These are phyloP conservation scores for Archivesica marissinica DNA, from an alignment of 1,140 invertebrate genomes.

Conservation along the genomic window DNA sequence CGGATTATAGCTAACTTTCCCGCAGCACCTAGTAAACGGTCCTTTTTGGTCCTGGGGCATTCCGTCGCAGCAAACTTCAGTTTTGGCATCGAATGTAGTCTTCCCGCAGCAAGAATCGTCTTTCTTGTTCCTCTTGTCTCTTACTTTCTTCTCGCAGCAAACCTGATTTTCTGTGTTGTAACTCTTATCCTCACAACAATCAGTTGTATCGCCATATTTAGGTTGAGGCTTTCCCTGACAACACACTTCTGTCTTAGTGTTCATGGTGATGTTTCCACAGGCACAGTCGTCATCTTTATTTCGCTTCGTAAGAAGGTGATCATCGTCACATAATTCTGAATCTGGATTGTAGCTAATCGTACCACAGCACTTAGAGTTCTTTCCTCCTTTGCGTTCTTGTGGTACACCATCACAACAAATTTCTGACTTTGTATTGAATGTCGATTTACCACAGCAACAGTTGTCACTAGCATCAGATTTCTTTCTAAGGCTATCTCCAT, in stretches of 20 bases:
- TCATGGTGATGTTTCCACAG: constrained; percentile 53
- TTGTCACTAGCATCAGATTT: constrained; percentile 47
- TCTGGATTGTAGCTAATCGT: constrained; percentile 46
- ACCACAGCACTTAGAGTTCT: constrained; percentile 43
- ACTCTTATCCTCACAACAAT: constrained; percentile 50
- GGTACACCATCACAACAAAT: constrained; percentile 56
- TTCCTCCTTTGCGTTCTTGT: constrained; percentile 58
- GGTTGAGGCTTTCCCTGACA: constrained; percentile 44
- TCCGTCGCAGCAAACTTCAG: constrained; percentile 45
- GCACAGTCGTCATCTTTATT: constrained; percentile 44
- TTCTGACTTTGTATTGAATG: constrained; percentile 49
- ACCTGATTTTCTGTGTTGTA: constrained; percentile 39
- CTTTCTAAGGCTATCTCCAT: constrained; percentile 29
- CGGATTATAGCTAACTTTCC: constrained; percentile 48
- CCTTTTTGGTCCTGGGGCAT: constrained; percentile 47
- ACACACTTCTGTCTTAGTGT: constrained; percentile 52
- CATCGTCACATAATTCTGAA: constrained; percentile 46
- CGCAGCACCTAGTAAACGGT: constrained; percentile 43
- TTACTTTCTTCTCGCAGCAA: constrained; percentile 43
- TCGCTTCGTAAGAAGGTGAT: constrained; percentile 28
- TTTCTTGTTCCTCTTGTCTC: constrained; percentile 34
- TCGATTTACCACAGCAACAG: constrained; percentile 60
- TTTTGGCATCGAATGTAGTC: constrained; percentile 46
- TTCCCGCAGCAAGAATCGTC: constrained; percentile 59
- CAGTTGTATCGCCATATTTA: constrained; percentile 22